phyloP scores from a whole-genome alignment of 30 jellyfish, hydroid and myxozoan genomes.

The Cassiopea xamachana region DNA sequence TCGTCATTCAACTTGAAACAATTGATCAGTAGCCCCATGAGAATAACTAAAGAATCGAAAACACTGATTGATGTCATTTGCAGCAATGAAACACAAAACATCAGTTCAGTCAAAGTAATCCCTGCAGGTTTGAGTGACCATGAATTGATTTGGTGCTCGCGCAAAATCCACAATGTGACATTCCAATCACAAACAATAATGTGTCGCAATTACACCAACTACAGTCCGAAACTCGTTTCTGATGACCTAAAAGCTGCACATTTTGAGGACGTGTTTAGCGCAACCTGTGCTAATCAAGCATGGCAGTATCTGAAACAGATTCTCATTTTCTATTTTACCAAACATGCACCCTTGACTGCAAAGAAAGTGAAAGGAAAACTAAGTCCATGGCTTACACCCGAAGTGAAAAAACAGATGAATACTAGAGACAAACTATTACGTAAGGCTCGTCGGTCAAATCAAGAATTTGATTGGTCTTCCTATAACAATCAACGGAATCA shows the following conservation, averaged over 20 bases:
- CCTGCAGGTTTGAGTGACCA: conserved; percentile 67
- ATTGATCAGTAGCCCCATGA: conserved; percentile 51
- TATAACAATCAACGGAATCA: conserved; percentile 43
- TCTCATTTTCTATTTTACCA: conserved; percentile 17
- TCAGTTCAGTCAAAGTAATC: conserved; percentile 48
- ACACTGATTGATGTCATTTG: conserved; percentile 60
- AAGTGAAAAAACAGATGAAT: conserved; percentile 47
- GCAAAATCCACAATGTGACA: conserved; percentile 53
- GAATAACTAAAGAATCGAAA: conserved; percentile 47
- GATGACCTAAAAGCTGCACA: conserved; percentile 42
- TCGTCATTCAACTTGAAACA: conserved; percentile 50
- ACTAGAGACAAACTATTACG: conserved; percentile 46
- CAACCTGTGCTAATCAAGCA: conserved; percentile 36
- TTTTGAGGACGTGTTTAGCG: conserved; percentile 28
- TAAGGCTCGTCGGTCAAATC: conserved; percentile 46
- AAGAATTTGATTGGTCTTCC: conserved; percentile 52
- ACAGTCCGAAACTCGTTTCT: conserved; percentile 41
- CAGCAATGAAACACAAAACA: conserved; percentile 62
- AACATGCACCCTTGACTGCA: conserved; percentile 55
- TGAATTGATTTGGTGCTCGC: conserved; percentile 48
- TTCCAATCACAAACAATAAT: conserved; percentile 20
- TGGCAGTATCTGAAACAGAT: conserved; percentile 31
- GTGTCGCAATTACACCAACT: conserved; percentile 41
- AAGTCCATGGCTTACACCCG: conserved; percentile 60
- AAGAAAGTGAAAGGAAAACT: conserved; percentile 40